phyloP scores from a whole-genome alignment of 2,888 invertebrate species.

The Melikaiella ostensackeni region DNA sequence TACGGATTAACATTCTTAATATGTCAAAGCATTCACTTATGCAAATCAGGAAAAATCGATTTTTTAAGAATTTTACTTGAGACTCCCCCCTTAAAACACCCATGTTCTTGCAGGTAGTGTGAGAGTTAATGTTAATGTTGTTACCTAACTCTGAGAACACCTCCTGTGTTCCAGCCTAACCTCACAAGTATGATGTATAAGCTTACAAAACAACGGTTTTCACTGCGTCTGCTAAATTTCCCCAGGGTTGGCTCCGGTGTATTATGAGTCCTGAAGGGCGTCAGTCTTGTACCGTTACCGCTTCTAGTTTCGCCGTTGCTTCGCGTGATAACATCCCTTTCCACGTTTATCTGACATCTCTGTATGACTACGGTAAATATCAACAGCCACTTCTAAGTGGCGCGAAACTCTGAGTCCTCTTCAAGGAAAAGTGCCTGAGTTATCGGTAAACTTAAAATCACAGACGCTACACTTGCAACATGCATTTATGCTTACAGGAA shows the following conservation, averaged over 20 bases:
- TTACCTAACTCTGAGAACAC: slow-evolving; percentile 48
- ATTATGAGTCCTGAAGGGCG: slow-evolving; percentile 64
- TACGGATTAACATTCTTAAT: no score
- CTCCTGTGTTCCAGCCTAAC: slow-evolving; percentile 41
- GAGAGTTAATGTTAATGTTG: slow-evolving; percentile 60
- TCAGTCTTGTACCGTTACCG: slow-evolving; percentile 44
- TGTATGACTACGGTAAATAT: slow-evolving; percentile 45
- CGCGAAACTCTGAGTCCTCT: slow-evolving; percentile 1
- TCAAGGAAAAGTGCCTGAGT: background rate
- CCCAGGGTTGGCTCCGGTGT: slow-evolving; percentile 63
- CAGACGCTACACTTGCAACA: background rate
- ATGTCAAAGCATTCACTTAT: no score
- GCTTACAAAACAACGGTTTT: slow-evolving; percentile 66
- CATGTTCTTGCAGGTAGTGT: slow-evolving; percentile 11
- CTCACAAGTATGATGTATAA: slow-evolving; percentile 58
- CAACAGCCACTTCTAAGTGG: slow-evolving; percentile 42
- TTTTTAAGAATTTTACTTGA: no score
- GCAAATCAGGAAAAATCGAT: no score
- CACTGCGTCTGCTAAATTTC: slow-evolving; percentile 66
- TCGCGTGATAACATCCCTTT: slow-evolving; percentile 40
- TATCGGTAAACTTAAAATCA: slow-evolving; percentile 21
- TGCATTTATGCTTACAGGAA: background rate
- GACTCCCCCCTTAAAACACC: no score
- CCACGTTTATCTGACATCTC: background rate
- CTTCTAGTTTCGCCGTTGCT: slow-evolving; percentile 16